Conservation (phyloP, 2,797 vertebrate species). For the Trematomus bernacchii region DNA sequence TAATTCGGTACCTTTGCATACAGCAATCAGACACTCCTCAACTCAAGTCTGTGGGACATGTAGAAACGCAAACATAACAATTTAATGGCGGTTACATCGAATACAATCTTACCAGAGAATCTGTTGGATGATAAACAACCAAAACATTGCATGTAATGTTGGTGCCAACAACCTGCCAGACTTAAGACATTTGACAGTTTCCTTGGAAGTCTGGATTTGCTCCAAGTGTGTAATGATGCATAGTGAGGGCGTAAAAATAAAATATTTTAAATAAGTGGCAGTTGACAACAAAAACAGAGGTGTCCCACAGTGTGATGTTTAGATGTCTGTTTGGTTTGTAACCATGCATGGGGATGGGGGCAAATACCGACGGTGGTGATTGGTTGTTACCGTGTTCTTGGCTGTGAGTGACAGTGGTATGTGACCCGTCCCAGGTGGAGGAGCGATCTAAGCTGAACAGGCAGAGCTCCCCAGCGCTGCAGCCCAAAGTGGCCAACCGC, state of each 20-base stretch:
- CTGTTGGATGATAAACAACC: neutral
- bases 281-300: too few relatives aligned
- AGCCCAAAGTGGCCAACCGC: slow-evolving; percentile 94
- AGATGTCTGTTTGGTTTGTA: slow-evolving; percentile 55
- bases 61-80: neutral
- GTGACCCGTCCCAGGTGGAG: slow-evolving; percentile 90
- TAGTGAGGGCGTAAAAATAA: too few relatives aligned
- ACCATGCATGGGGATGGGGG: slow-evolving; percentile 10
- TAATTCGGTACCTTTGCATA: slow-evolving; percentile 29
- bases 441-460: slow-evolving; percentile 96
- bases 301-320: neutral
- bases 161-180: neutral
- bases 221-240: too few relatives aligned
- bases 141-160: neutral
- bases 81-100: neutral
- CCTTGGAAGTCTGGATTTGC: slow-evolving; percentile 4
- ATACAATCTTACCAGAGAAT: neutral
- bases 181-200: neutral
- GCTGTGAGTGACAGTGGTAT: slow-evolving; percentile 68
- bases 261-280: too few relatives aligned
- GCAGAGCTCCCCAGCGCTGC: slow-evolving; percentile 95
- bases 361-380: slow-evolving; percentile 16
- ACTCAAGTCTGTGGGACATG: slow-evolving; percentile 21
- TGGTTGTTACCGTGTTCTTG: slow-evolving; percentile 36
- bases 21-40: slow-evolving; percentile 59